Conservation (phyloP, 2,888 invertebrate genomes). For the Caenorhabditis angaria region DNA sequence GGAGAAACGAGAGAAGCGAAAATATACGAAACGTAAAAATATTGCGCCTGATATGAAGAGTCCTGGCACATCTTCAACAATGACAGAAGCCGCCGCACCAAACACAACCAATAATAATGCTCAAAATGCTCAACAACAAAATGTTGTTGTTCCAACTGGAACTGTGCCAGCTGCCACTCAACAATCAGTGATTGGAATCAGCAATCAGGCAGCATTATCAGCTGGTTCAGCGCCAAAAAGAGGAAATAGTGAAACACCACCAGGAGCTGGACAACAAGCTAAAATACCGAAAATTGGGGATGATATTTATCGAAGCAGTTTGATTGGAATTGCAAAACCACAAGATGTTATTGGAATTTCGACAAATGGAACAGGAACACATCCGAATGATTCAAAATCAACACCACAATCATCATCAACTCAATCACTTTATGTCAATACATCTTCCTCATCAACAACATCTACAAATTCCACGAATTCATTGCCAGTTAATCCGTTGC, state of each 20-base stretch:
- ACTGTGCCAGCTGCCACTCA: background rate
- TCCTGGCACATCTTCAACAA: conserved; percentile 23
- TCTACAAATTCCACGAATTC: conserved; percentile 1
- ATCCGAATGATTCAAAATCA: background rate
- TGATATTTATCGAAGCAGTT: background rate
- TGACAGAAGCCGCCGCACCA: background rate
- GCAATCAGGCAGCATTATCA: background rate
- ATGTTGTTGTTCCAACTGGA: background rate
- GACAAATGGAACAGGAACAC: background rate
- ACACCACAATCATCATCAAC: background rate
- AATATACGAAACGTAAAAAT: conserved; percentile 36
- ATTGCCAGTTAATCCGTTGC: conserved; percentile 14
- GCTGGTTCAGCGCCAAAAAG: conserved; percentile 2
- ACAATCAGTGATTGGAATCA: conserved; percentile 15
- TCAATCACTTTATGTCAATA: conserved; percentile 27
- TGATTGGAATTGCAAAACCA: conserved; percentile 16
- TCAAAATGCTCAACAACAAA: background rate
- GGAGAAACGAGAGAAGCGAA: conserved; percentile 26
- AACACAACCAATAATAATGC: background rate
- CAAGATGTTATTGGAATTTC: conserved; percentile 32
- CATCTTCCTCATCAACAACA: background rate
- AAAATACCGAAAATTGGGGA: conserved; percentile 11
- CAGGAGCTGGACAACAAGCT: background rate
- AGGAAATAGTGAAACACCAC: conserved; percentile 18
- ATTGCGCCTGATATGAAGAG: conserved; percentile 24